Evolutionary conservation across 2,888 invertebrate genomes (phyloP), one percentile per base, ranked within the genome.

Genomic region (Halictus ligatus): DNA sequence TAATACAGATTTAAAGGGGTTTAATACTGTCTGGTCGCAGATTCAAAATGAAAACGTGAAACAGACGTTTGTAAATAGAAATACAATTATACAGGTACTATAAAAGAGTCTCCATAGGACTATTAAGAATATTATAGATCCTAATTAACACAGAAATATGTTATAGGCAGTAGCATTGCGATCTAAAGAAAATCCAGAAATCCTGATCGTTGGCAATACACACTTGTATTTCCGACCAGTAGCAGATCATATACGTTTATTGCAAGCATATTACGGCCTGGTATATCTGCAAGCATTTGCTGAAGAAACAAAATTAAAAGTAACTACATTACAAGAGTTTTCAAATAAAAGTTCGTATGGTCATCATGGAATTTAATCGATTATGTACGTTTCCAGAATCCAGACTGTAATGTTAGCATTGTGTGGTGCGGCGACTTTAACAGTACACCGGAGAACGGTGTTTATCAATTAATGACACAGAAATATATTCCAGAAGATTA

Each of bases 361-460:
- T 29, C 35, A n/a, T 15, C 64, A 13, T 67, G 6, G 25, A 67
- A 90, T 78, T 74, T n/a, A 21, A 25, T 43, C 0, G 0, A 80
- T 73, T 29, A 71, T 50, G 75, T 43, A 78, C 82, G 69, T 58
- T 75, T 89, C 84, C 88, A 96, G 96, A 90, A 95, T 83, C 94
- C 95, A 8, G 92, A 94, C 0, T 92, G 94, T n/a, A 95, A 96
- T 58, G 95, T 98, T 48, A 97, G 97, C 2, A 92, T 98, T 1
- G 95, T 99, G 81, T 96, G 98, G 90, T 98, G 98, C 95, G 99
- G 99, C 0, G 99, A 99, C 95, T 99, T 99, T 92, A 99, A 99
- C 94, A 98, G 98, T 94, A 96, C 97, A 2, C 98, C 99, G 0
- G 97, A 97, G 78, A 97, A 97, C 94, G 98, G 98, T 0, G 97